Evolutionary conservation across 2,797 vertebrate species (phyloP).

Genomic region (Muraenolepis orangiensis): DNA sequence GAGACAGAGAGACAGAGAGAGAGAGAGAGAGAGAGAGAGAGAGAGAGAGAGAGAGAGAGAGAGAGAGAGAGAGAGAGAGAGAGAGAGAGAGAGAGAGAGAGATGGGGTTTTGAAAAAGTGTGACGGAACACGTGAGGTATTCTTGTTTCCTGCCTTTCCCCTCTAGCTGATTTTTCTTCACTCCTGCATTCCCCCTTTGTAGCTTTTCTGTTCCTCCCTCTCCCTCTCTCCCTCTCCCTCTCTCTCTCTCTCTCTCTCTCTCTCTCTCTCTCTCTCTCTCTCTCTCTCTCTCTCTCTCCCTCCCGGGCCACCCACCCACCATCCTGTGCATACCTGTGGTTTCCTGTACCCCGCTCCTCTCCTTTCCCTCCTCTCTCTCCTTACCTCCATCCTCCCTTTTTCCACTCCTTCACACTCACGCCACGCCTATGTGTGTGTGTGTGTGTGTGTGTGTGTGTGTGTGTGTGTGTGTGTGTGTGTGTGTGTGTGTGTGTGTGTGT

Average conservation of each 20-base stretch:
- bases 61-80: neutral
- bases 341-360: conserved; percentile 61
- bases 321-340: conserved; percentile 77
- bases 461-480: no score
- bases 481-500: neutral
- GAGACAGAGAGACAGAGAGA: neutral
- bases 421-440: neutral
- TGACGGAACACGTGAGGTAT: neutral
- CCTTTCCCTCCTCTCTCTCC: conserved; percentile 35
- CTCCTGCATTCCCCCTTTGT: conserved; percentile 37
- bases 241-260: conserved; percentile 27
- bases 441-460: no score
- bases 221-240: conserved; percentile 22
- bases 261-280: conserved; percentile 32
- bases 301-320: conserved; percentile 63
- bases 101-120: neutral
- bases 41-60: neutral
- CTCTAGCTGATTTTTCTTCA: conserved; percentile 36
- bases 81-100: neutral
- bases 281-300: conserved; percentile 40
- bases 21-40: neutral
- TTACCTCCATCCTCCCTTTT: conserved; percentile 31
- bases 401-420: neutral
- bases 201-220: conserved; percentile 8
- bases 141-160: conserved; percentile 17